Percentiles rank a stretch among this genome's conserved stretches.
These are phyloP conservation scores for Drosophila erecta DNA, from an alignment of 1,140 invertebrate species.

Conservation along the genomic window DNA sequence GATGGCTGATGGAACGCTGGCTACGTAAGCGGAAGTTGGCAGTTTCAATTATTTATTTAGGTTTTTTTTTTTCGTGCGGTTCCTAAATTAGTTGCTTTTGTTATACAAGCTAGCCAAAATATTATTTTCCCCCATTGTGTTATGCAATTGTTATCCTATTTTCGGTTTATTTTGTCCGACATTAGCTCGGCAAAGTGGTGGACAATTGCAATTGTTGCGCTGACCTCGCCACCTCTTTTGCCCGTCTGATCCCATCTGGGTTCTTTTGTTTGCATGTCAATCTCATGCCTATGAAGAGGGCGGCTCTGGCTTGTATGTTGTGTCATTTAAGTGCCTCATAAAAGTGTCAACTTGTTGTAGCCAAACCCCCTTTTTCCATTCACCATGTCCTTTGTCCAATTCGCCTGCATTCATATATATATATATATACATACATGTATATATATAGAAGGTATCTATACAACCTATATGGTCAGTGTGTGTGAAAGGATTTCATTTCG, in stretches of 20 bases:
- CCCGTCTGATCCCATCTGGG: constrained; percentile 14
- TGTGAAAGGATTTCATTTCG: constrained; percentile 77
- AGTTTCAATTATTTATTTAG: constrained; percentile 75
- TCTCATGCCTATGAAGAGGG: constrained; percentile 56
- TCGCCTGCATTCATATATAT: constrained; percentile 25
- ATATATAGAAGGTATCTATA: background rate
- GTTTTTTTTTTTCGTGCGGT: background rate
- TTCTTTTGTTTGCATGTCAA: constrained; percentile 73
- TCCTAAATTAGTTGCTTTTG: constrained; percentile 61
- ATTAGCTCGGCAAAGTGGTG: constrained; percentile 49
- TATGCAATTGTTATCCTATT: constrained; percentile 51
- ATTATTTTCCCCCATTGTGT: constrained; percentile 29
- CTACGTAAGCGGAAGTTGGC: constrained; percentile 65
- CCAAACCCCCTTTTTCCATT: constrained; percentile 12
- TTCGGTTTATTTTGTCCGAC: constrained; percentile 28
- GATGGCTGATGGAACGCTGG: constrained; percentile 50
- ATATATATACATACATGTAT: constrained; percentile 1
- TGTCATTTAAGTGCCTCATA: constrained; percentile 82
- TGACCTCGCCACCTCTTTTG: constrained; percentile 17
- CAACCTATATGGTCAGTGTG: constrained; percentile 33
- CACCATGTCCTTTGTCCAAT: constrained; percentile 35
- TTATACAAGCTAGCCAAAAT: constrained; percentile 49
- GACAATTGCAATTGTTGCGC: constrained; percentile 74
- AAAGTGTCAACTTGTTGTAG: constrained; percentile 80
- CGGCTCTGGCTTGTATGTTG: constrained; percentile 57